Percentiles rank a stretch among this genome's conserved stretches.
Evolutionary conservation across 2,888 invertebrate species (phyloP).

Genomic region (Coenonympha arcania): DNA sequence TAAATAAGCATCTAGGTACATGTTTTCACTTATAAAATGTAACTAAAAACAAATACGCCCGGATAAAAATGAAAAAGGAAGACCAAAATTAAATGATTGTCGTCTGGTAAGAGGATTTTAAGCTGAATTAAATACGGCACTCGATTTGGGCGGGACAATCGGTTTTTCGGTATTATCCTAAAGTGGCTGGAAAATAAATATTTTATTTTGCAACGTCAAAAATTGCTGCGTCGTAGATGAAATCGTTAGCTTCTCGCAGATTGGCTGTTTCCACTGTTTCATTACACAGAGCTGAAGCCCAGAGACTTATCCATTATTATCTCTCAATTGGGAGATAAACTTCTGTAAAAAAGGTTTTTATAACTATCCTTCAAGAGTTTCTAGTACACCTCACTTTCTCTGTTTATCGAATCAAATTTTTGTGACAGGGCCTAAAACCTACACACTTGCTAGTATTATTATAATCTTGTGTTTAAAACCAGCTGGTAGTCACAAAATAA

Average conservation of each 20-base stretch:
- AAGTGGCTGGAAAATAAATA: slow-evolving; percentile 18
- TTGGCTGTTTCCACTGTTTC: slow-evolving; percentile 46
- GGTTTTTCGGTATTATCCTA: slow-evolving; percentile 10
- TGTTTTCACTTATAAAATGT: too few relatives aligned
- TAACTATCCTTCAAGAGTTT: too few relatives aligned
- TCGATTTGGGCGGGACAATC: slow-evolving; percentile 6
- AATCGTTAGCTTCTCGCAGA: slow-evolving; percentile 35
- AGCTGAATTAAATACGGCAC: slow-evolving; percentile 8
- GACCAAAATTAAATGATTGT: background rate
- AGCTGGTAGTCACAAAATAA: too few relatives aligned
- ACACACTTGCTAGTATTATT: too few relatives aligned
- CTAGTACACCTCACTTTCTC: too few relatives aligned
- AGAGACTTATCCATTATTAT: too few relatives aligned
- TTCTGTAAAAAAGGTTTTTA: too few relatives aligned
- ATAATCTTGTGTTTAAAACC: too few relatives aligned
- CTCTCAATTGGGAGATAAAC: too few relatives aligned
- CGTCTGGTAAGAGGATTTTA: slow-evolving; percentile 8
- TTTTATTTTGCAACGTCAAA: slow-evolving; percentile 26
- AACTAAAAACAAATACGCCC: background rate
- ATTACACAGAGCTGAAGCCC: slow-evolving; percentile 49
- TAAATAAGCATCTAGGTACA: too few relatives aligned
- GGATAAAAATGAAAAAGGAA: background rate
- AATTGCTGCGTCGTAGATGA: slow-evolving; percentile 34
- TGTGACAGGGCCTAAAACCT: too few relatives aligned
- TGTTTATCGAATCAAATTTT: too few relatives aligned